Evolutionary conservation across 2,888 invertebrate species (phyloP).

Genomic region (Macrophya alboannulata): DNA sequence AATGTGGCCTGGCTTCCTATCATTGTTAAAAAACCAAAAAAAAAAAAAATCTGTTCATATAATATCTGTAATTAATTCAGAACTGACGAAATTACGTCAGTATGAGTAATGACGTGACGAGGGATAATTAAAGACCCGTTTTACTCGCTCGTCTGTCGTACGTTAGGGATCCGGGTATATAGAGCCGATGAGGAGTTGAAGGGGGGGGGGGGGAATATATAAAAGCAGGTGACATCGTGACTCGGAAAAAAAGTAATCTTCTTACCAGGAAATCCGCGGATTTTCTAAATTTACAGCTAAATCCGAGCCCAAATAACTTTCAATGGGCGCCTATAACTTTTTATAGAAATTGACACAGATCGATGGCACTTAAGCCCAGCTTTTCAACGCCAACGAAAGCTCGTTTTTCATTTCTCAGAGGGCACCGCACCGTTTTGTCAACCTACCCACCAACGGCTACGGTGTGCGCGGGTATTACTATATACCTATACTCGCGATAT

Average conservation of each 20-base stretch:
- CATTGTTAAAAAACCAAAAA: background rate
- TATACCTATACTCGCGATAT: background rate
- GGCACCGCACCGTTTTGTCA: slow-evolving; percentile 36
- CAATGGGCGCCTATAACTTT: slow-evolving; percentile 45
- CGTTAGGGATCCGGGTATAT: background rate
- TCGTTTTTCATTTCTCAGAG: slow-evolving; percentile 42
- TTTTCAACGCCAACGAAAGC: slow-evolving; percentile 51
- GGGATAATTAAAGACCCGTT: slow-evolving; percentile 24
- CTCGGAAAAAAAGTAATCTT: slow-evolving; percentile 42
- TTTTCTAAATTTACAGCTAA: slow-evolving; percentile 53
- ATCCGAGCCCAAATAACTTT: slow-evolving; percentile 53
- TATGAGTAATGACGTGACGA: background rate
- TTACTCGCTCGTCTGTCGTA: background rate
- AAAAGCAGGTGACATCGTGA: slow-evolving; percentile 34
- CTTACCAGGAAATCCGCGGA: slow-evolving; percentile 40
- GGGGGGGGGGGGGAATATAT: background rate
- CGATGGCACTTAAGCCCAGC: slow-evolving; percentile 55
- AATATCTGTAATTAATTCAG: background rate
- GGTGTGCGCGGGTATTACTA: background rate
- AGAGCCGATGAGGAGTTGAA: background rate
- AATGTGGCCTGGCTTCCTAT: background rate
- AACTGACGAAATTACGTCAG: background rate
- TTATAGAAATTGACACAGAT: slow-evolving; percentile 55
- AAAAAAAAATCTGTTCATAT: background rate
- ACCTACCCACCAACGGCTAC: background rate